These are phyloP conservation scores for Cephus spinipes DNA, from an alignment of 2,888 invertebrate genomes.

Conservation along the genomic window DNA sequence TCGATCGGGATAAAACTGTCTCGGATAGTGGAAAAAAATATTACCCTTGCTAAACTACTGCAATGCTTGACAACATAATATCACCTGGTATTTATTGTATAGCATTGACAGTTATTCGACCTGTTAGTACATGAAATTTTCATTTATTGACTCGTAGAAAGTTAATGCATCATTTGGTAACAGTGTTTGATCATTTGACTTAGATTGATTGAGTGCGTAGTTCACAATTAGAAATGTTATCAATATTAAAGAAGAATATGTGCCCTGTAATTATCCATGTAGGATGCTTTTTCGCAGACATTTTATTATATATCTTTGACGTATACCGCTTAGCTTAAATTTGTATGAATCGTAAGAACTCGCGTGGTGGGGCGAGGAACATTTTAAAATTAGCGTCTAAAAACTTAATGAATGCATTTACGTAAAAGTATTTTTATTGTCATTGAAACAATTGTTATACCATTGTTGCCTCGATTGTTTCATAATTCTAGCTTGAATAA, in stretches of 20 bases:
- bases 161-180: not conserved
- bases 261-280: not conserved
- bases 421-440: not conserved
- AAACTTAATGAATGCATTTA: not conserved
- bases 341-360: not conserved
- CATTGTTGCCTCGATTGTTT: not conserved
- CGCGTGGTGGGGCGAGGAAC: not conserved
- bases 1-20: not conserved
- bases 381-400: not conserved
- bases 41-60: not conserved
- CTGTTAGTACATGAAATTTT: not conserved
- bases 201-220: not conserved
- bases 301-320: not conserved
- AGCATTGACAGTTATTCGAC: not conserved
- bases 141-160: not conserved
- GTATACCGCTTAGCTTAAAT: not conserved
- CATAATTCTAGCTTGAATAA: too few species aligned
- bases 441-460: not conserved
- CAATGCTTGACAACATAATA: not conserved
- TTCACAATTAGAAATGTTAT: not conserved
- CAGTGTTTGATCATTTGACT: not conserved
- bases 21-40: not conserved
- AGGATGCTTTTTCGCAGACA: not conserved
- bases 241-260: not conserved
- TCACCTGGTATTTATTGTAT: not conserved